Percentiles rank a stretch among this genome's conserved stretches.
These are phyloP conservation scores for Euphonia xanthogaster DNA, from an alignment of 2,797 vertebrate species.

Conservation along the genomic window DNA sequence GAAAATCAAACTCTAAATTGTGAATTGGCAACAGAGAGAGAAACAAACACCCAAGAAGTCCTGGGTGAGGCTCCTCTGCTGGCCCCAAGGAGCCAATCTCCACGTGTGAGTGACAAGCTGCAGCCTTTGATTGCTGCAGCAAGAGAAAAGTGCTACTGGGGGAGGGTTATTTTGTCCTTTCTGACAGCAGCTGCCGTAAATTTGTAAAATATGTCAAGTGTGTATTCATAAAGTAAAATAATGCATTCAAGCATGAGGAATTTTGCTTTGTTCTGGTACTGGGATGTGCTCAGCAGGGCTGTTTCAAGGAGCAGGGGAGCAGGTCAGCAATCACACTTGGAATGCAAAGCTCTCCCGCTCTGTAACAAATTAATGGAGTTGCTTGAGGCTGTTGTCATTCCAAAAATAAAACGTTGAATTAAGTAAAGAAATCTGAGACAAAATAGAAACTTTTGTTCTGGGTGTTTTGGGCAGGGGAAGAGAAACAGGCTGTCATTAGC, in stretches of 20 bases:
- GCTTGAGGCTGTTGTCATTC: slow-evolving; percentile 44
- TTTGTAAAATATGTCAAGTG: background rate
- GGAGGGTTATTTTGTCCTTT: background rate
- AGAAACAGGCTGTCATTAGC: background rate
- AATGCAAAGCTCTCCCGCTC: slow-evolving; percentile 50
- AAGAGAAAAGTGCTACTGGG: background rate
- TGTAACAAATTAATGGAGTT: slow-evolving; percentile 30
- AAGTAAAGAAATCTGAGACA: background rate
- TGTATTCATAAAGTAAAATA: background rate
- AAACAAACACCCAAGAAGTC: background rate
- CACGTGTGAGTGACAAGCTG: slow-evolving; percentile 14
- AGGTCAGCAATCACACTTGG: slow-evolving; percentile 7
- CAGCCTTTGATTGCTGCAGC: slow-evolving; percentile 10
- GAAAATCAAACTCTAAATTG: background rate
- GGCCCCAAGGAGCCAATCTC: background rate
- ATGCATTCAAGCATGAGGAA: background rate
- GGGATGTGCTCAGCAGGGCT: background rate
- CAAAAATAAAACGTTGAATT: slow-evolving; percentile 20
- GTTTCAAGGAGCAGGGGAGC: background rate
- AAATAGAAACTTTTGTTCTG: background rate
- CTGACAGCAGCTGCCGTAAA: background rate
- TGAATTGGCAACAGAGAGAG: background rate
- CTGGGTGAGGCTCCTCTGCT: background rate
- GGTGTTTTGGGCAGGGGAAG: background rate
- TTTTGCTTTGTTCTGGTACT: background rate